These are phyloP conservation scores for Synodontis membranacea DNA, from an alignment of 2,113 vertebrate species.

Conservation along the genomic window DNA sequence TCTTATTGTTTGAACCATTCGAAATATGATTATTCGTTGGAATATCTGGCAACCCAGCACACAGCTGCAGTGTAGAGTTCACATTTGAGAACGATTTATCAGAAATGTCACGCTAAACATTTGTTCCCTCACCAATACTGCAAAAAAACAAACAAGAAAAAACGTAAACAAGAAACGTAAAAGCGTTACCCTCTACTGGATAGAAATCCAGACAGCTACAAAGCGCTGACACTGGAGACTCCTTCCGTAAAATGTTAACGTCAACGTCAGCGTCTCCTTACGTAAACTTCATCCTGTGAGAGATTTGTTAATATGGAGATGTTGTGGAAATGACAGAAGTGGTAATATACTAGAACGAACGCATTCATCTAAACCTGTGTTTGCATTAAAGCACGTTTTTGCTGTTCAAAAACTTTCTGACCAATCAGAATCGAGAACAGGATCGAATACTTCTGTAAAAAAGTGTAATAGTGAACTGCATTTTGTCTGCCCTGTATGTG, in stretches of 20 bases:
- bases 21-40: background rate
- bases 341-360: background rate
- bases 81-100: background rate
- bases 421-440: conserved; percentile 1
- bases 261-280: background rate
- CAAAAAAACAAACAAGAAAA: too few species aligned
- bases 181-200: too few species aligned
- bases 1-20: background rate
- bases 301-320: background rate
- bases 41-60: background rate
- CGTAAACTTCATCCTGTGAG: background rate
- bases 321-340: too few species aligned
- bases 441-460: too few species aligned
- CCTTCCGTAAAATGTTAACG: background rate
- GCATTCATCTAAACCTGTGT: background rate
- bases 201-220: too few species aligned
- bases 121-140: too few species aligned
- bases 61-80: background rate
- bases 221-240: background rate
- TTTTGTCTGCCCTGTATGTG: background rate
- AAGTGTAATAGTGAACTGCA: background rate
- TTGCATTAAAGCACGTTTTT: background rate
- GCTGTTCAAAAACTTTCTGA: background rate
- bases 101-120: too few species aligned
- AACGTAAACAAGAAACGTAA: too few species aligned